These are phyloP conservation scores for Amiota communis DNA, from an alignment of 2,888 invertebrate genomes.

Conservation along the genomic window DNA sequence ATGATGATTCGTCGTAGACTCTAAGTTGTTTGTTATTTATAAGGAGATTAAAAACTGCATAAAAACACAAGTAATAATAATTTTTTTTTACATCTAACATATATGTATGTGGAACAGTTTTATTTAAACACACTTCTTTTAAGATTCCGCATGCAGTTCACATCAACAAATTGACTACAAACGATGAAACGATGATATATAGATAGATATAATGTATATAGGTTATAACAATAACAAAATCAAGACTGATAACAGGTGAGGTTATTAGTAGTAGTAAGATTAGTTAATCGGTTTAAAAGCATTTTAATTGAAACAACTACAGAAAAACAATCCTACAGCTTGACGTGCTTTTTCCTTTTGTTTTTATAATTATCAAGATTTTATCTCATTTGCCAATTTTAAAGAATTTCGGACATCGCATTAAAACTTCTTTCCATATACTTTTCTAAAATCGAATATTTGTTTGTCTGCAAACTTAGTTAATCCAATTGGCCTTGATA, in stretches of 20 bases:
- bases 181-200: no score
- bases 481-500: conserved; percentile 80
- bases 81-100: conserved; percentile 45
- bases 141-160: conserved; percentile 18
- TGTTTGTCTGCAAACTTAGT: conserved; percentile 13
- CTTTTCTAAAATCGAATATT: conserved; percentile 5
- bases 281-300: conserved; percentile 14
- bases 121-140: conserved; percentile 3
- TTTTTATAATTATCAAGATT: not conserved
- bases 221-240: conserved; percentile 1
- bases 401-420: not conserved
- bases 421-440: not conserved
- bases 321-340: not conserved
- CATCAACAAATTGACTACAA: conserved; percentile 6
- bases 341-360: no score
- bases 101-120: conserved; percentile 17
- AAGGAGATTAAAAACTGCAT: conserved; percentile 3
- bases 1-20: conserved; percentile 1
- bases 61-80: conserved; percentile 27
- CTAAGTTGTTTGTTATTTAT: not conserved
- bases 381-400: not conserved
- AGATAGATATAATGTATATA: no score
- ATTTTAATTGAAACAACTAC: conserved; percentile 23
- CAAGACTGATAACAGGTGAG: conserved; percentile 29
- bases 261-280: conserved; percentile 15